A percentile compares a stretch with the other conserved stretches of the same genome.
These are phyloP conservation scores for Bubalus kerabau DNA, from an alignment of 2,113 vertebrate genomes.

Conservation along the genomic window DNA sequence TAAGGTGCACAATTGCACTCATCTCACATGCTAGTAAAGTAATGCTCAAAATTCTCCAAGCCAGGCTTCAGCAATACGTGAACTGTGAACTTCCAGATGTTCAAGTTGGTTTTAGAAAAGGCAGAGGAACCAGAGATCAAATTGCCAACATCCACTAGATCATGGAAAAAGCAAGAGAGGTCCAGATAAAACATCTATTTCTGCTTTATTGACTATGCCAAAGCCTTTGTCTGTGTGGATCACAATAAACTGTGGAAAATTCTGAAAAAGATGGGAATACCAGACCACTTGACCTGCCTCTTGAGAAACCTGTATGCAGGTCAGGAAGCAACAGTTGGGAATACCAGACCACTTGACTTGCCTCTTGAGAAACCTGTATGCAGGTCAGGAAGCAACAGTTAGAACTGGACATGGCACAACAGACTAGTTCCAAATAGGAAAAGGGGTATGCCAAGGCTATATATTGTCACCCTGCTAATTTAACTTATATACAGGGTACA, in stretches of 20 bases:
- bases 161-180: not conserved
- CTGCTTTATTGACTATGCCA: not conserved
- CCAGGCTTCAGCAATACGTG: not conserved
- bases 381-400: not conserved
- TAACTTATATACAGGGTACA: not conserved
- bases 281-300: not conserved
- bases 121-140: not conserved
- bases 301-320: not conserved
- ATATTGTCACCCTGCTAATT: not conserved
- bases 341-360: not conserved
- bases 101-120: not conserved
- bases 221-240: not conserved
- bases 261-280: not conserved
- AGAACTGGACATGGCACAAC: not conserved
- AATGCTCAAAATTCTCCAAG: not conserved
- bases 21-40: not conserved
- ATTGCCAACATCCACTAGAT: not conserved
- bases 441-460: accelerated
- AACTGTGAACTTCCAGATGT: not conserved
- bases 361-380: not conserved
- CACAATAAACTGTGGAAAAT: not conserved
- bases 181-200: not conserved
- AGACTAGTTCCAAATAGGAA: not conserved
- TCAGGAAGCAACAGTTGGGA: not conserved
- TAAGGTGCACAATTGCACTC: not conserved